Conservation (phyloP, 2,888 invertebrate species). For the Lacanobia wlatinum region DNA sequence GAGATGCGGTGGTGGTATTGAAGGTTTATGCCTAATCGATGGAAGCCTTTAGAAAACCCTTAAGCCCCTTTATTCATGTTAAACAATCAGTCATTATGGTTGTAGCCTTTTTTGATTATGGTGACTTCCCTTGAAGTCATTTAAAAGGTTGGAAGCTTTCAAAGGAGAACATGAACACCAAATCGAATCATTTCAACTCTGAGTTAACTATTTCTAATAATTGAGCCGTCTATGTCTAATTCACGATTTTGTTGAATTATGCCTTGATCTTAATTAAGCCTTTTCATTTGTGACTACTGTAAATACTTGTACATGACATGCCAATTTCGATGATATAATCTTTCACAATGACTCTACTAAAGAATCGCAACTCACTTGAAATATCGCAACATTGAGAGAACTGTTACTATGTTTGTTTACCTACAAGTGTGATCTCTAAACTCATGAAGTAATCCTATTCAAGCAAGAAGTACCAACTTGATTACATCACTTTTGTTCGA, state of each 20-base stretch:
- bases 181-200: background rate
- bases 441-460: constrained; percentile 13
- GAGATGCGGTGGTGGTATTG: constrained; percentile 38
- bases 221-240: background rate
- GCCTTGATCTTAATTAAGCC: too few species aligned
- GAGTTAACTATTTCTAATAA: too few species aligned
- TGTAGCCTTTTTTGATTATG: too few species aligned
- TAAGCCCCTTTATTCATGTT: background rate
- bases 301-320: background rate
- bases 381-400: constrained; percentile 18
- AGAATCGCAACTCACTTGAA: constrained; percentile 7
- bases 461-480: background rate
- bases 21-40: constrained; percentile 47
- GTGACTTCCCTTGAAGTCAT: too few species aligned
- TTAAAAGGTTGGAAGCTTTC: too few species aligned
- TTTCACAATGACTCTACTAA: background rate
- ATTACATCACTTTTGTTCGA: background rate
- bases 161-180: too few species aligned
- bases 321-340: background rate
- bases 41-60: background rate
- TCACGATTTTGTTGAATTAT: background rate
- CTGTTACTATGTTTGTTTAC: constrained; percentile 19
- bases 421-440: constrained; percentile 17
- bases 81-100: too few species aligned
- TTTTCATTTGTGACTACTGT: background rate